Evolutionary conservation across 2,797 vertebrate species (phyloP).

Genomic region (Melanitta fusca): DNA sequence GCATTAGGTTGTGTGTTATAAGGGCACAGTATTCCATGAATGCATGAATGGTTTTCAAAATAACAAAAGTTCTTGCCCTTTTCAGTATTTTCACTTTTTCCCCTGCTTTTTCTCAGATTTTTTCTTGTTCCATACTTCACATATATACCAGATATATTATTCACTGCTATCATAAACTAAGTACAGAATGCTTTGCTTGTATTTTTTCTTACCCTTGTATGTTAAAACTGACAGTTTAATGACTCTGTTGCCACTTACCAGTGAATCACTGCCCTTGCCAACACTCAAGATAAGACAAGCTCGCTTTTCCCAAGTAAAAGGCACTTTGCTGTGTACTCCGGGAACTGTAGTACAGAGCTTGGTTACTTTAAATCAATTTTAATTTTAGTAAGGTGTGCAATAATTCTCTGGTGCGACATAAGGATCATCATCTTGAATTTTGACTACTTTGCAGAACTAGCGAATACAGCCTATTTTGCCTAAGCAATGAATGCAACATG

Average conservation of each 20-base stretch:
- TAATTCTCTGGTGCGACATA: background rate
- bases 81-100: slow-evolving; percentile 37
- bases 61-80: slow-evolving; percentile 40
- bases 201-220: slow-evolving; percentile 59
- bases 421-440: background rate
- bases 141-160: slow-evolving; percentile 34
- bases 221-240: slow-evolving; percentile 75
- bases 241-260: slow-evolving; percentile 69
- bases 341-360: background rate
- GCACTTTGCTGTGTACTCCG: background rate
- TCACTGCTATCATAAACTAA: slow-evolving; percentile 59
- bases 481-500: background rate
- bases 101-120: slow-evolving; percentile 21
- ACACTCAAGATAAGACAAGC: slow-evolving; percentile 73
- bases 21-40: background rate
- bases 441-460: background rate
- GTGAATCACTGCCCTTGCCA: slow-evolving; percentile 73
- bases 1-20: slow-evolving; percentile 29
- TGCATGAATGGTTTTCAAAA: slow-evolving; percentile 40
- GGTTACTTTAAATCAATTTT: background rate
- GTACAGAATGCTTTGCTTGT: slow-evolving; percentile 50
- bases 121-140: slow-evolving; percentile 34
- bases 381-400: background rate
- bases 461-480: background rate
- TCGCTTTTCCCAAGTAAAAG: slow-evolving; percentile 58